Evolutionary conservation across 2,888 invertebrate genomes (phyloP), one percentile per base, ranked within the genome.

Genomic region (Tachina grossa): DNA sequence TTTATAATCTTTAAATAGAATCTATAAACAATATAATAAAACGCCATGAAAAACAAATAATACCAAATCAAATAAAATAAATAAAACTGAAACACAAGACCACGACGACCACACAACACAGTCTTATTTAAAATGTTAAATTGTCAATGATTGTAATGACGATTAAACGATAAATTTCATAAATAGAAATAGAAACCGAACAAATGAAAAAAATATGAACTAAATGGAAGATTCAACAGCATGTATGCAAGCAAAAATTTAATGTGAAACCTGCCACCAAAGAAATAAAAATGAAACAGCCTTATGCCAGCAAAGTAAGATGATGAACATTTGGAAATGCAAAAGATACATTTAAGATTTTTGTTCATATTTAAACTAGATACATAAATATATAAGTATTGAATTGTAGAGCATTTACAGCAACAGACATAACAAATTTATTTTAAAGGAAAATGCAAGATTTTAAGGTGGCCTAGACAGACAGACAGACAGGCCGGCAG

Each of bases 81-180:
- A 31, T 9, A 47, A 80, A 75, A 80, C 49, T 45, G 41, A 43
- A 55, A 76, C 22, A 19, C 69, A 63, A 78, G 69, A 82, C 78
- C 78, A 75, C 82, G 57, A 78, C 68, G 63, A 83, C 79, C 72
- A 77, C 74, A 74, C 69, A 75, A 77, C 74, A 74, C 69, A 75
- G 78, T 82, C 81, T 65, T 77, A 68, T 85, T 81, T 80, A 81
- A 85, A 85, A 85, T 82, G 85, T 82, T 85, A 82, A 85, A 85
- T 85, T 85, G 85, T 82, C 85, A 82, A 66, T 85, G 85, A 85
- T 85, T 82, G 82, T 82, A 78, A 85, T 75, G 78, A 78, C 85
- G 82, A 85, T 85, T 85, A 85, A 85, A 75, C 78, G 85, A 85
- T 85, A 85, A 82, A 85, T 75, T 85, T 75, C 75, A 75, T 78